These are phyloP conservation scores for Phocoena sinus DNA, from an alignment of 2,113 vertebrate genomes.

Conservation along the genomic window DNA sequence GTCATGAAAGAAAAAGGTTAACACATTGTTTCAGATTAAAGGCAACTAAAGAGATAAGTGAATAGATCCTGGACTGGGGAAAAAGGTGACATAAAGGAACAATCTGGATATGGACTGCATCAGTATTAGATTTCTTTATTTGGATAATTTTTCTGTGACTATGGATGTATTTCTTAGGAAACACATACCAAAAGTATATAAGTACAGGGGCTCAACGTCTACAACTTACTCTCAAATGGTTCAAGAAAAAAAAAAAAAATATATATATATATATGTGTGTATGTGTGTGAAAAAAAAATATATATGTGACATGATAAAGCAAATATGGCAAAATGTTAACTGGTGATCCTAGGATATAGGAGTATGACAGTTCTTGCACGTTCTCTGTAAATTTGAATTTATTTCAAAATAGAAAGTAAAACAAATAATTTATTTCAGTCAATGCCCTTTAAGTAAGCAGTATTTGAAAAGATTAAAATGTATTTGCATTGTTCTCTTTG, in stretches of 20 bases:
- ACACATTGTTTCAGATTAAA: neutral
- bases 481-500: neutral
- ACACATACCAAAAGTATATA: neutral
- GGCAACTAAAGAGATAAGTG: neutral
- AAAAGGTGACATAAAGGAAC: neutral
- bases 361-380: neutral
- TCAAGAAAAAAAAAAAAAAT: neutral
- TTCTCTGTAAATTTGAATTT: neutral
- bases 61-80: neutral
- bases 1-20: neutral
- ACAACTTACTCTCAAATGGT: neutral
- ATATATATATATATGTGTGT: neutral
- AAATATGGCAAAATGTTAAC: neutral
- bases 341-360: neutral
- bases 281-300: neutral
- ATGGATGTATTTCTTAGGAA: neutral
- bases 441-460: neutral
- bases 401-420: neutral
- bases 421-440: neutral
- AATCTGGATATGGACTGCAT: neutral
- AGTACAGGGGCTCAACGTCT: neutral
- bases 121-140: neutral
- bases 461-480: constrained; percentile 9
- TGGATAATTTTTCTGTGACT: neutral
- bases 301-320: too few species aligned